phyloP scores from a whole-genome alignment of 2,797 vertebrate species.

The Champsocephalus esox region DNA sequence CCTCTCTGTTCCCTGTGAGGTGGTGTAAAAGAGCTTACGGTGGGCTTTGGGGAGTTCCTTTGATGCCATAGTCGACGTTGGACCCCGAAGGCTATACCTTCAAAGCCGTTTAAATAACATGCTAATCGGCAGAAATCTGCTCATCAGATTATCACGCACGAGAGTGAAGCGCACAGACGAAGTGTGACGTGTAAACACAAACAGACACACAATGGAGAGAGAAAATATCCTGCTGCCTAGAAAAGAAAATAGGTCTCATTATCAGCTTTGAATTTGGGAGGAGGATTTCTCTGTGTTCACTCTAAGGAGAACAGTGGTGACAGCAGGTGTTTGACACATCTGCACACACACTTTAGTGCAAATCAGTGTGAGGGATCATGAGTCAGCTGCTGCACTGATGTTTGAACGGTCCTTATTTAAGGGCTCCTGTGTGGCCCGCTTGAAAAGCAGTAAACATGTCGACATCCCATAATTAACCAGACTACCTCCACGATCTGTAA shows the following conservation, averaged over 20 bases:
- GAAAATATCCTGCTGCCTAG: conserved; percentile 52
- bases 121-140: conserved; percentile 84
- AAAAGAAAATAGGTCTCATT: conserved; percentile 64
- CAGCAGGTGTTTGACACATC: conserved; percentile 14
- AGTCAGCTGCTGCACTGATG: conserved; percentile 61
- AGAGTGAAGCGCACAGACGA: conserved; percentile 63
- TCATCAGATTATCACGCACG: conserved; percentile 73
- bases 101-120: conserved; percentile 83
- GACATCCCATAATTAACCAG: conserved; percentile 83
- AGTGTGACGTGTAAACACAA: conserved; percentile 71
- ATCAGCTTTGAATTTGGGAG: conserved; percentile 57
- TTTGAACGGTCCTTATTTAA: conserved; percentile 67
- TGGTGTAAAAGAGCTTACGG: conserved; percentile 80
- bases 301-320: background rate
- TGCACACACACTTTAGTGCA: conserved; percentile 20
- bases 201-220: conserved; percentile 59
- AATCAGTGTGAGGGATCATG: conserved; percentile 56
- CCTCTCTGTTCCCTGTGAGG: conserved; percentile 44
- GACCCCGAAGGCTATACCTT: conserved; percentile 77
- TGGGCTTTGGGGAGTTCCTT: conserved; percentile 75
- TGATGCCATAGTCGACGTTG: conserved; percentile 68
- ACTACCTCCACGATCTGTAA: conserved; percentile 66
- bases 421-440: conserved; percentile 50
- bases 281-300: conserved; percentile 1
- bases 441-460: conserved; percentile 81